phyloP scores from a whole-genome alignment of 2,113 vertebrate genomes.

The Podarcis muralis region DNA sequence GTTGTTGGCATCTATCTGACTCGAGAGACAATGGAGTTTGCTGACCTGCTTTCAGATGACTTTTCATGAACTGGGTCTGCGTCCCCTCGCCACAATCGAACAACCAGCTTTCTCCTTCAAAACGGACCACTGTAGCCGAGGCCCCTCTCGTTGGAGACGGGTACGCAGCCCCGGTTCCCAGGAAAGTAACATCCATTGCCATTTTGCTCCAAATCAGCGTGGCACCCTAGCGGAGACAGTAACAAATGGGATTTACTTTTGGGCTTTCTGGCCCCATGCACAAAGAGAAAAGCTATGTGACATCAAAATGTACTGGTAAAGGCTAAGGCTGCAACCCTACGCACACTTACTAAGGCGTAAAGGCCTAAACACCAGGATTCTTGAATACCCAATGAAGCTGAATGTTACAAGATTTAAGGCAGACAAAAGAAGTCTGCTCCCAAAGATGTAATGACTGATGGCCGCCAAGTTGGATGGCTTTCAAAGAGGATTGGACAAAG shows the following conservation, averaged over 20 bases:
- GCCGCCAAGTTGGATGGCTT: no score
- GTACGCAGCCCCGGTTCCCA: conserved; percentile 89
- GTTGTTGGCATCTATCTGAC: no score
- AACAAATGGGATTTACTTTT: neutral
- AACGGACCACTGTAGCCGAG: conserved; percentile 85
- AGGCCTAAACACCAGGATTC: no score
- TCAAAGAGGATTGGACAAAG: no score
- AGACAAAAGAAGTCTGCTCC: no score
- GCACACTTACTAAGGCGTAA: no score
- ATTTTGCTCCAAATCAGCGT: conserved; percentile 27
- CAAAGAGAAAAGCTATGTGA: neutral
- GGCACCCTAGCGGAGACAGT: conserved; percentile 21
- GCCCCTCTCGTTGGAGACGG: conserved; percentile 87
- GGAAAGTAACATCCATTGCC: conserved; percentile 91
- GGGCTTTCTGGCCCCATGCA: neutral
- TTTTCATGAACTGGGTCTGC: conserved; percentile 93
- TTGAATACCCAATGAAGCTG: no score
- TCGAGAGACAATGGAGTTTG: neutral
- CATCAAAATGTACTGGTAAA: neutral
- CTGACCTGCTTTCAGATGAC: conserved; percentile 85
- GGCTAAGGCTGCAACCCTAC: neutral
- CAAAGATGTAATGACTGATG: no score
- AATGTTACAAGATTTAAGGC: no score
- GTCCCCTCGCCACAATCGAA: conserved; percentile 97
- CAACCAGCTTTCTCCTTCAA: conserved; percentile 90